Conservation (phyloP, 1,140 invertebrate species). For the Megalopta genalis region DNA sequence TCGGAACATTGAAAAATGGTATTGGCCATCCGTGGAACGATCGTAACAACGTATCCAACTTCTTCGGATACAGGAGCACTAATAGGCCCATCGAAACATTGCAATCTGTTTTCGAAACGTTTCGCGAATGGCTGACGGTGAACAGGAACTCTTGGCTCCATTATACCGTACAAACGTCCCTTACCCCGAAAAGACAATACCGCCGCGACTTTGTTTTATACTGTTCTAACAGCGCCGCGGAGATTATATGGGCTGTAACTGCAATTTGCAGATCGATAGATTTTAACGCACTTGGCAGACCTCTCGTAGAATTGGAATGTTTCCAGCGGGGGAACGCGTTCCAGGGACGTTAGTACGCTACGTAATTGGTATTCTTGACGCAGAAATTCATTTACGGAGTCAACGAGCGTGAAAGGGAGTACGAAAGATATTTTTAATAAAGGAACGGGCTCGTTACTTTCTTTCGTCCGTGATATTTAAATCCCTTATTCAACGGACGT, state of each 20-base stretch:
- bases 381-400: conserved; percentile 60
- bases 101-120: not conserved
- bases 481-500: not conserved
- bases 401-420: conserved; percentile 39
- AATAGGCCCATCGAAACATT: not conserved
- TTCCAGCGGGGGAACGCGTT: conserved; percentile 53
- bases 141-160: conserved; percentile 1
- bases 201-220: conserved; percentile 37
- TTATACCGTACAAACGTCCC: conserved; percentile 36
- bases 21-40: too few relatives aligned
- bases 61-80: not conserved
- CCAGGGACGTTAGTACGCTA: conserved; percentile 45
- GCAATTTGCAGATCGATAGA: conserved; percentile 64
- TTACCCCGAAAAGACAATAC: conserved; percentile 23
- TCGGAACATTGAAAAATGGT: too few relatives aligned
- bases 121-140: not conserved
- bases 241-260: conserved; percentile 61
- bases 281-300: conserved; percentile 66
- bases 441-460: not conserved
- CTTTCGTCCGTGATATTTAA: conserved; percentile 7
- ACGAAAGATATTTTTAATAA: conserved; percentile 52
- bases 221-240: conserved; percentile 33
- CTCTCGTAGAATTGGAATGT: conserved; percentile 55
- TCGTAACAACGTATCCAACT: too few relatives aligned
- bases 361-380: conserved; percentile 63